Evolutionary conservation across 2,888 invertebrate species (phyloP).

Genomic region (Morpho achilles): DNA sequence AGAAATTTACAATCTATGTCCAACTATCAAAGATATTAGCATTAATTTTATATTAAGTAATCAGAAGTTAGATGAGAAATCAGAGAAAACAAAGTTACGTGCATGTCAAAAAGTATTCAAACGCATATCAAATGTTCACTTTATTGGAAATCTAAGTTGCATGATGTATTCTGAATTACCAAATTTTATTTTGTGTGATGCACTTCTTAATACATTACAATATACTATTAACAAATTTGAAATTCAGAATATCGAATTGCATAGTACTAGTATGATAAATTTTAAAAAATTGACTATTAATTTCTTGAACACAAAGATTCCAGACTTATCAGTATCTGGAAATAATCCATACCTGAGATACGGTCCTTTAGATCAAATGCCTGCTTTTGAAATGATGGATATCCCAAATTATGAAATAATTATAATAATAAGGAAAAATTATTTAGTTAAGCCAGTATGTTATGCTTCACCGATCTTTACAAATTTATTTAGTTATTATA

Average conservation of each 20-base stretch:
- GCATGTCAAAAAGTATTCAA: conserved; percentile 47
- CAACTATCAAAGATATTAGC: conserved; percentile 49
- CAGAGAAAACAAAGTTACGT: conserved; percentile 28
- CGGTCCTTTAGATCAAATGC: conserved; percentile 30
- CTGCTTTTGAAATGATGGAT: conserved; percentile 33
- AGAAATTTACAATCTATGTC: conserved; percentile 46
- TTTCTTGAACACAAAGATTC: conserved; percentile 13
- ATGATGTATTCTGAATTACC: conserved; percentile 43
- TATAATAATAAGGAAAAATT: conserved; percentile 34
- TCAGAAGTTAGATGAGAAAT: not conserved
- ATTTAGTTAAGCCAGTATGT: not conserved
- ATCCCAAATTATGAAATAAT: conserved; percentile 43
- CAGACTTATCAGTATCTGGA: conserved; percentile 17
- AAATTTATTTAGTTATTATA: conserved; percentile 43
- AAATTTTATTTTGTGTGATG: conserved; percentile 39
- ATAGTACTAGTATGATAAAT: not conserved
- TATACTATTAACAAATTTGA: conserved; percentile 38
- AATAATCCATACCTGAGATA: no score
- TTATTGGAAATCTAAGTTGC: conserved; percentile 46
- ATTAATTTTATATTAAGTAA: conserved; percentile 48
- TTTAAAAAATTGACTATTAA: conserved; percentile 25
- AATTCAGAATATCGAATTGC: conserved; percentile 3
- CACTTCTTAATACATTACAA: conserved; percentile 41
- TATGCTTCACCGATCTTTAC: conserved; percentile 42
- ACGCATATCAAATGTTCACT: conserved; percentile 52